Evolutionary conservation across 2,113 vertebrate species (phyloP).

Genomic region (Halcyon senegalensis): DNA sequence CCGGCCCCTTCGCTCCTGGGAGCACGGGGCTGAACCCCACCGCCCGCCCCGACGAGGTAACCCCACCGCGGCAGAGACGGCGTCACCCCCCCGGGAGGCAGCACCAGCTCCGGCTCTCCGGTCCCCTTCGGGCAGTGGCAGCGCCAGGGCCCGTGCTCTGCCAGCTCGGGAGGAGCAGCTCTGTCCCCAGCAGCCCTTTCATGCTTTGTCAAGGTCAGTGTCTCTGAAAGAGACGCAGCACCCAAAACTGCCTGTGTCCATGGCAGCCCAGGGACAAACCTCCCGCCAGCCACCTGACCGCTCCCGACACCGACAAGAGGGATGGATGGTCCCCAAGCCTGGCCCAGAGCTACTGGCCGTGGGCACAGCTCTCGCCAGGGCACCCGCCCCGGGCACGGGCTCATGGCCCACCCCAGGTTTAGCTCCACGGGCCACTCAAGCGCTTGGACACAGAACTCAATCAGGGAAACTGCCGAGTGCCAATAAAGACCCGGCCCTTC

Average conservation of each 20-base stretch:
- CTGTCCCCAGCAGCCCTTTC: neutral
- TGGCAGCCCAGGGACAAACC: neutral
- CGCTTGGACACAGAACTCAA: neutral
- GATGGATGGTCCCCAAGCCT: fast-evolving
- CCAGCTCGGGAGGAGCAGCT: neutral
- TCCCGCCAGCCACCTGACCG: neutral
- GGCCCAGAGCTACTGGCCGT: neutral
- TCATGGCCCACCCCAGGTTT: fast-evolving
- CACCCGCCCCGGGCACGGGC: neutral
- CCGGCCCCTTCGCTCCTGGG: too few species aligned
- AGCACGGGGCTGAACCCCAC: neutral
- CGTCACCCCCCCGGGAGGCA: neutral
- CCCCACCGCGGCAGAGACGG: neutral
- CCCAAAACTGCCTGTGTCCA: neutral
- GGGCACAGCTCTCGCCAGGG: neutral
- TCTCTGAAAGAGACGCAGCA: neutral
- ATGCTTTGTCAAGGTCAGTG: neutral
- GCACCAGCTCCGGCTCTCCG: neutral
- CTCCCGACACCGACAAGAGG: neutral
- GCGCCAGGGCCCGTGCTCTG: neutral
- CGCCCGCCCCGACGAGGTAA: too few species aligned
- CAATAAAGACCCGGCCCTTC: neutral
- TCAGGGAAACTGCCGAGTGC: neutral
- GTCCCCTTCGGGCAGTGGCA: neutral
- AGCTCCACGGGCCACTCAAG: neutral